phyloP scores from a whole-genome alignment of 1,140 invertebrate species.

The Anoplolepis gracilipes region DNA sequence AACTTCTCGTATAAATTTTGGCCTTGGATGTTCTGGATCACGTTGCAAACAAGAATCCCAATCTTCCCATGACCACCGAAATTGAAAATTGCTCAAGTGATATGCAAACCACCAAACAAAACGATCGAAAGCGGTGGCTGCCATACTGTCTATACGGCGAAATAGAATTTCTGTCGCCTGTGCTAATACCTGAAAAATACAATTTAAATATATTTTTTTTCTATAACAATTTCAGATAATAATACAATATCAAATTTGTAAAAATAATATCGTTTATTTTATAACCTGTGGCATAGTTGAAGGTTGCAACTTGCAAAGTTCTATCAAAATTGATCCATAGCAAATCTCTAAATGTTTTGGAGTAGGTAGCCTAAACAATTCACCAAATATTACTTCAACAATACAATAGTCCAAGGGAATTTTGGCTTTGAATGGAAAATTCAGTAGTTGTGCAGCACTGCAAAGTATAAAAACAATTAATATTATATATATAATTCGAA shows the following conservation, averaged over 20 bases:
- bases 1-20: conserved; percentile 98
- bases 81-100: conserved; percentile 99
- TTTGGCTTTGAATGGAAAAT: conserved; percentile 96
- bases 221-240: conserved; percentile 9
- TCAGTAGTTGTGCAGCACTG: conserved; percentile 95
- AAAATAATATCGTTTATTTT: conserved; percentile 10
- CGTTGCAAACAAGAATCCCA: conserved; percentile 94
- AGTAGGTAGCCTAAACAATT: conserved; percentile 97
- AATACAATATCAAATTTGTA: conserved; percentile 20
- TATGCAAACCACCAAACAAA: conserved; percentile 99
- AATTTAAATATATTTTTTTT: conserved; percentile 4
- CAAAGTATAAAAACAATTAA: conserved; percentile 71
- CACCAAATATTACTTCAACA: conserved; percentile 98
- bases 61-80: conserved; percentile 99
- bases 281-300: conserved; percentile 97
- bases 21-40: conserved; percentile 96
- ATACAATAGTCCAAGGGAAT: conserved; percentile 99
- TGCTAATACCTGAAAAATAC: conserved; percentile 89
- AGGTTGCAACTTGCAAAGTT: conserved; percentile 98
- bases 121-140: conserved; percentile 97
- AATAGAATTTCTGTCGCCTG: conserved; percentile 99
- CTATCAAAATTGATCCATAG: conserved; percentile 98
- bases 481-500: not conserved
- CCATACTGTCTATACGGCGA: conserved; percentile 98
- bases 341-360: conserved; percentile 96